These are phyloP conservation scores for Aulostomus chinensis DNA, from an alignment of 2,797 vertebrate genomes.

Conservation along the genomic window DNA sequence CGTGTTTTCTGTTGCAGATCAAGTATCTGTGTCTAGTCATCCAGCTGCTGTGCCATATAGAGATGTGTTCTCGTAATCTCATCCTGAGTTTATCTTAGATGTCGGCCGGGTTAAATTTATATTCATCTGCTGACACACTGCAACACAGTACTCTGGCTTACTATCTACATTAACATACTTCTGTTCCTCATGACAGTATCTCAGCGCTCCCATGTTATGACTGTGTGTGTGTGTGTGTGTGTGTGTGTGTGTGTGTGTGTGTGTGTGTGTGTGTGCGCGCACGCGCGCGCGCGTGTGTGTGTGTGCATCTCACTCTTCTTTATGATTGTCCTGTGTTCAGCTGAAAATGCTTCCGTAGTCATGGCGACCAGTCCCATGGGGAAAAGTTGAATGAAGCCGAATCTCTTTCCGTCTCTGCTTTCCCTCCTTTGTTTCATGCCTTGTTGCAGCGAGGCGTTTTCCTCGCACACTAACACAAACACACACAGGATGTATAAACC, in stretches of 20 bases:
- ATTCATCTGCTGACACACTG: background rate
- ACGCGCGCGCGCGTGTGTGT: background rate
- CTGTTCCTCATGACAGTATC: background rate
- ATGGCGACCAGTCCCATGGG: slow-evolving; percentile 76
- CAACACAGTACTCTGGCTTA: background rate
- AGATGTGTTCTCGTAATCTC: slow-evolving; percentile 26
- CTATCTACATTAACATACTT: background rate
- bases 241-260: background rate
- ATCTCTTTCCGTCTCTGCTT: slow-evolving; percentile 48
- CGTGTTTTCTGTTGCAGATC: slow-evolving; percentile 53
- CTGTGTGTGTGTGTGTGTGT: background rate
- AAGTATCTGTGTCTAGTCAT: slow-evolving; percentile 33
- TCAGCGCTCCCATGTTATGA: slow-evolving; percentile 21
- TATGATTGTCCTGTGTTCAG: slow-evolving; percentile 53
- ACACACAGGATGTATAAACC: background rate
- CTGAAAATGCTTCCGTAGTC: slow-evolving; percentile 70
- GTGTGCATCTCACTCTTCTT: background rate
- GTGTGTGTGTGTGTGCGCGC: background rate
- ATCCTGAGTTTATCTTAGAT: slow-evolving; percentile 1
- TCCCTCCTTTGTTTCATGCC: slow-evolving; percentile 51
- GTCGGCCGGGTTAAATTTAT: background rate
- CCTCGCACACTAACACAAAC: background rate
- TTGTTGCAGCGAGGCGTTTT: slow-evolving; percentile 36
- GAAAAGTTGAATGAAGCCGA: slow-evolving; percentile 66
- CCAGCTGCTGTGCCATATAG: slow-evolving; percentile 17